These are phyloP conservation scores for Ametastegia equiseti DNA, from an alignment of 2,888 invertebrate genomes.

Conservation along the genomic window DNA sequence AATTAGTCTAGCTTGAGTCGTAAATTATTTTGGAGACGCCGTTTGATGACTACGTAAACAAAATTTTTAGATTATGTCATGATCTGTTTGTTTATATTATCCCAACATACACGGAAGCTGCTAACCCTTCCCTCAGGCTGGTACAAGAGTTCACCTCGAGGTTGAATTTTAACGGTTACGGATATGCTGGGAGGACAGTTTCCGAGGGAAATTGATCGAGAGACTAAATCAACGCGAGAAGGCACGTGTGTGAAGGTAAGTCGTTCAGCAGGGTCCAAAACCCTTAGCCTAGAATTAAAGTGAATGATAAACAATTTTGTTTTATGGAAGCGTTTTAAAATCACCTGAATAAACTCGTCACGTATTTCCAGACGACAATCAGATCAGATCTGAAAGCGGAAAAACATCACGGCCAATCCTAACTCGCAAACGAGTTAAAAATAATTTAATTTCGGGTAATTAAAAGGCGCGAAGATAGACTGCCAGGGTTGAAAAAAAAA, in stretches of 20 bases:
- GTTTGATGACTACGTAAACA: slow-evolving; percentile 7
- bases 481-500: no score
- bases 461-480: no score
- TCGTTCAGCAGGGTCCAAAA: not conserved
- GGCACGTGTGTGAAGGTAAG: not conserved
- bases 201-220: not conserved
- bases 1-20: not conserved
- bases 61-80: not conserved
- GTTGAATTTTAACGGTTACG: not conserved
- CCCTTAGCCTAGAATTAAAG: not conserved
- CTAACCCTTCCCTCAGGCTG: not conserved
- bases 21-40: not conserved
- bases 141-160: not conserved
- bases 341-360: not conserved
- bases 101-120: not conserved
- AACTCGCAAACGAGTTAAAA: not conserved
- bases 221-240: not conserved
- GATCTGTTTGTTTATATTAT: not conserved
- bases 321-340: not conserved
- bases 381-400: not conserved
- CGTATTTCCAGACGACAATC: not conserved
- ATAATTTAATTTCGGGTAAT: no score
- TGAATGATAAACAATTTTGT: not conserved
- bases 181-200: not conserved
- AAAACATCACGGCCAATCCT: not conserved